These are phyloP conservation scores for Clivina fossor DNA, from an alignment of 2,888 invertebrate species.

Conservation along the genomic window DNA sequence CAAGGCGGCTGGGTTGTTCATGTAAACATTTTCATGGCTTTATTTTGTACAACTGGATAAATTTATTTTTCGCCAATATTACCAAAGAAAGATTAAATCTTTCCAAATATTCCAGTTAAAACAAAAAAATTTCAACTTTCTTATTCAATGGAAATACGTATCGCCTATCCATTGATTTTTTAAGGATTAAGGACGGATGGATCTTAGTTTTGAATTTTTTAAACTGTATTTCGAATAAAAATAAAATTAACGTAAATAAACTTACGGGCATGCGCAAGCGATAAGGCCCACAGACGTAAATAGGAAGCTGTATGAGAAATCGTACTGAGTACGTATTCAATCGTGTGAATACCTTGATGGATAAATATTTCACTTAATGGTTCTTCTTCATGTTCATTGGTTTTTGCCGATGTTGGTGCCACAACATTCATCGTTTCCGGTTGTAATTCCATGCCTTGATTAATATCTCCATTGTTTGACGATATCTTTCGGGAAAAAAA, in stretches of 20 bases:
- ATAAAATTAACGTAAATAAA: constrained; percentile 41
- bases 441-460: constrained; percentile 68
- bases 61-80: too few species aligned
- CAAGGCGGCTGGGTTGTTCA: too few species aligned
- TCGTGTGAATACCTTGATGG: constrained; percentile 93
- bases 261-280: constrained; percentile 92
- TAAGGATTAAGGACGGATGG: neutral
- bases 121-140: too few species aligned
- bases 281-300: constrained; percentile 93
- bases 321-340: constrained; percentile 94
- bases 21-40: too few species aligned
- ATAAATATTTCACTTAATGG: constrained; percentile 87
- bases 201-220: neutral
- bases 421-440: constrained; percentile 52
- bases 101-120: too few species aligned
- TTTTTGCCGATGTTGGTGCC: constrained; percentile 50
- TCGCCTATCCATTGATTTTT: neutral
- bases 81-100: too few species aligned
- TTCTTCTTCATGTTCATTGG: constrained; percentile 56
- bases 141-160: constrained; percentile 6
- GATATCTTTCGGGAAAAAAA: constrained; percentile 43
- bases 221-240: neutral
- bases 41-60: too few species aligned
- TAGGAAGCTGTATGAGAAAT: constrained; percentile 97
- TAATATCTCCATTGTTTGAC: constrained; percentile 63